Evolutionary conservation across 2,113 vertebrate genomes (phyloP).

Genomic region (Zosterops lateralis): DNA sequence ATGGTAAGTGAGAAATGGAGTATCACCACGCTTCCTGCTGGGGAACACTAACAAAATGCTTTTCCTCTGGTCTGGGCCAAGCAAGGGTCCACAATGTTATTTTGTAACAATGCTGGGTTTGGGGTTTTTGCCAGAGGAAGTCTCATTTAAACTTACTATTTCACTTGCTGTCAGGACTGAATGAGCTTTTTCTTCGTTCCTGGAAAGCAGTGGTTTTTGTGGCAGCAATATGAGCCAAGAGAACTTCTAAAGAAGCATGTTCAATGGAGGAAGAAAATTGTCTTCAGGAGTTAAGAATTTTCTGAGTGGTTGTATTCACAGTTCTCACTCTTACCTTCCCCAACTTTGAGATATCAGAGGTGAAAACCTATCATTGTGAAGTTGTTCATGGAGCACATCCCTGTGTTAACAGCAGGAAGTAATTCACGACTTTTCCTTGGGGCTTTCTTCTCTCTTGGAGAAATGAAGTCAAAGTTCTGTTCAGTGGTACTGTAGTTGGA

Average conservation of each 20-base stretch:
- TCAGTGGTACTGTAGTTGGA: neutral
- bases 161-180: neutral
- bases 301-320: neutral
- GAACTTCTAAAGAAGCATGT: neutral
- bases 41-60: neutral
- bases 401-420: neutral
- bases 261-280: neutral
- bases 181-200: neutral
- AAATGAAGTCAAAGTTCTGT: neutral
- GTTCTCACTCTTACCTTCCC: neutral
- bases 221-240: neutral
- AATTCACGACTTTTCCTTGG: neutral
- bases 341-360: neutral
- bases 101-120: fast-evolving
- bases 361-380: neutral
- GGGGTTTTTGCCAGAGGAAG: neutral
- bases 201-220: neutral
- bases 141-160: neutral
- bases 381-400: neutral
- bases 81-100: neutral
- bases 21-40: neutral
- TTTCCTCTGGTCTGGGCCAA: neutral
- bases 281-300: neutral
- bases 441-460: neutral
- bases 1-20: neutral